Evolutionary conservation across 2,113 vertebrate species (phyloP).

Genomic region (Willisornis vidua): DNA sequence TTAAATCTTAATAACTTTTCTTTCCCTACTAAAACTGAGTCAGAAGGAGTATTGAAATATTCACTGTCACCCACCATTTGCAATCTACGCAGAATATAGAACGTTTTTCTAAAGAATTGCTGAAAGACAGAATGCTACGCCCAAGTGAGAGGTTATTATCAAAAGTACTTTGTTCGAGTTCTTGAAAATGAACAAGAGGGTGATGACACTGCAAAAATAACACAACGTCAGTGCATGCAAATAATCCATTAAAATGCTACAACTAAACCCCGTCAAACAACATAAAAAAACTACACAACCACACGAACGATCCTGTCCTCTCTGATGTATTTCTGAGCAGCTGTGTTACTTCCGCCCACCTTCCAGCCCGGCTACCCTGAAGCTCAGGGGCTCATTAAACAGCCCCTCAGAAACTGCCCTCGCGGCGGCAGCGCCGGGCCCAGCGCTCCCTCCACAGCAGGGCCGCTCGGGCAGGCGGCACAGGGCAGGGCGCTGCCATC

Average conservation of each 20-base stretch:
- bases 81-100: not conserved
- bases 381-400: not conserved
- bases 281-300: fast-evolving
- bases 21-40: not conserved
- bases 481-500: not conserved
- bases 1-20: not conserved
- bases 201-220: slow-evolving; percentile 46
- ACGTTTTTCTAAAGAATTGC: not conserved
- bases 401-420: not conserved
- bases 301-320: fast-evolving
- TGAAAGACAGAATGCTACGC: not conserved
- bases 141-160: not conserved
- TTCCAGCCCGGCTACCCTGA: too few species aligned
- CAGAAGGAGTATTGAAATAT: not conserved
- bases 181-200: not conserved
- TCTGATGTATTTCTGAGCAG: fast-evolving
- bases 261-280: not conserved
- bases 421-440: not conserved
- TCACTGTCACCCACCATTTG: not conserved
- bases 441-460: not conserved
- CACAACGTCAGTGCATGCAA: fast-evolving
- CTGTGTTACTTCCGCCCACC: not conserved
- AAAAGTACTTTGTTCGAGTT: not conserved
- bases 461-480: not conserved
- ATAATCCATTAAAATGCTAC: not conserved